Conservation (phyloP, 2,888 invertebrate species). For the Lycia hirtaria region DNA sequence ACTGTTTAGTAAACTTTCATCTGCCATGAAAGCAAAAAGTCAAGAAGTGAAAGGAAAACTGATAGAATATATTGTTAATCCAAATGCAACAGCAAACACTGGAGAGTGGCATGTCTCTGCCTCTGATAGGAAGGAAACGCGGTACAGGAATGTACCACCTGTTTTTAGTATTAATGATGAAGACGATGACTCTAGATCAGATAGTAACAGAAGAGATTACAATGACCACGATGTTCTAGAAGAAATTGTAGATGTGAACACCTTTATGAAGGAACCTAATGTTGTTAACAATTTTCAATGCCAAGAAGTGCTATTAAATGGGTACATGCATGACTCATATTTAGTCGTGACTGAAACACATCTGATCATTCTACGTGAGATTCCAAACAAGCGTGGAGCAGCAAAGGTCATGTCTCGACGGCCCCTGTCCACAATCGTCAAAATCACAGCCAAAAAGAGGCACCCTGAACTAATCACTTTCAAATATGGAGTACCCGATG, state of each 20-base stretch:
- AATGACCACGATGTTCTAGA: slow-evolving; percentile 87
- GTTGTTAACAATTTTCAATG: slow-evolving; percentile 95
- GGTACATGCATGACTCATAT: slow-evolving; percentile 94
- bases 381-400: slow-evolving; percentile 90
- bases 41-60: slow-evolving; percentile 96
- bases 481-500: slow-evolving; percentile 95
- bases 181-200: slow-evolving; percentile 72
- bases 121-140: slow-evolving; percentile 92
- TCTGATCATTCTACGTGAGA: slow-evolving; percentile 93
- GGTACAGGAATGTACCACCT: slow-evolving; percentile 95
- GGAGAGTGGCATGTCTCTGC: slow-evolving; percentile 94
- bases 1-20: slow-evolving; percentile 92
- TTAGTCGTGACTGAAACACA: slow-evolving; percentile 94
- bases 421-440: slow-evolving; percentile 95
- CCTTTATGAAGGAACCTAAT: slow-evolving; percentile 93
- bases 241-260: slow-evolving; percentile 92
- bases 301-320: slow-evolving; percentile 95
- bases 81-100: slow-evolving; percentile 85
- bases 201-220: slow-evolving; percentile 63
- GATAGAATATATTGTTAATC: slow-evolving; percentile 97
- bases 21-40: slow-evolving; percentile 95
- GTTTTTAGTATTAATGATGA: slow-evolving; percentile 98
- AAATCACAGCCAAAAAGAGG: slow-evolving; percentile 98
- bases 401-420: slow-evolving; percentile 95
- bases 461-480: slow-evolving; percentile 98